These are phyloP conservation scores for Automeris io DNA, from an alignment of 2,888 invertebrate genomes.

Conservation along the genomic window DNA sequence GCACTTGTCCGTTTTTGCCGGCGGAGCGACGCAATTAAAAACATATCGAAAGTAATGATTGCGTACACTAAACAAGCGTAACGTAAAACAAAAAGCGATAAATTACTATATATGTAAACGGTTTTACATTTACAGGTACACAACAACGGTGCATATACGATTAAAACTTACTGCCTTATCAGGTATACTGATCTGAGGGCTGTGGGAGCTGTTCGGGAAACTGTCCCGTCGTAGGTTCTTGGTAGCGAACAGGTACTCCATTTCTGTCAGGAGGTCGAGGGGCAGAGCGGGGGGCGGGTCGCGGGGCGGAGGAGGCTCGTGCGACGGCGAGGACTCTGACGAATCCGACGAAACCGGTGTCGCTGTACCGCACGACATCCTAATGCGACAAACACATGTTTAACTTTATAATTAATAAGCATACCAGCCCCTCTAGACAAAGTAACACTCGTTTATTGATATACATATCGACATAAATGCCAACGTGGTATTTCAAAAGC, in stretches of 20 bases:
- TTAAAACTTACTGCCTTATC: constrained; percentile 56
- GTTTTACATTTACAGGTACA: constrained; percentile 18
- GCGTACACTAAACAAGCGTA: constrained; percentile 25
- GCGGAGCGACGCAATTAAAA: too few relatives aligned
- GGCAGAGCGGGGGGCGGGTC: constrained; percentile 44
- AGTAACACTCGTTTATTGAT: too few relatives aligned
- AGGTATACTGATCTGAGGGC: constrained; percentile 39
- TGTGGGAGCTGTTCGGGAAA: constrained; percentile 43
- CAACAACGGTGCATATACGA: constrained; percentile 14
- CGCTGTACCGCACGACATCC: constrained; percentile 64
- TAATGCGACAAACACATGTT: constrained; percentile 15
- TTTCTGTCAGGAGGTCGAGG: constrained; percentile 63
- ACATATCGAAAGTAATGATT: constrained; percentile 30
- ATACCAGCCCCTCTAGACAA: too few relatives aligned
- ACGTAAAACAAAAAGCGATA: constrained; percentile 21
- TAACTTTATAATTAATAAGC: too few relatives aligned
- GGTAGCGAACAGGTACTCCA: constrained; percentile 57
- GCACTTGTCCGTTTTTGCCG: too few relatives aligned
- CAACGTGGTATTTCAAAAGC: too few relatives aligned
- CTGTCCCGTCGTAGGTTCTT: constrained; percentile 48
- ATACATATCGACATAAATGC: too few relatives aligned
- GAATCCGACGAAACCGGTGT: constrained; percentile 65
- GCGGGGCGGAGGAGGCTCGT: constrained; percentile 33
- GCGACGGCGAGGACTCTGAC: constrained; percentile 46
- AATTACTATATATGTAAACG: constrained; percentile 17